These are phyloP conservation scores for Semotilus atromaculatus DNA, from an alignment of 2,797 vertebrate species.

Conservation along the genomic window DNA sequence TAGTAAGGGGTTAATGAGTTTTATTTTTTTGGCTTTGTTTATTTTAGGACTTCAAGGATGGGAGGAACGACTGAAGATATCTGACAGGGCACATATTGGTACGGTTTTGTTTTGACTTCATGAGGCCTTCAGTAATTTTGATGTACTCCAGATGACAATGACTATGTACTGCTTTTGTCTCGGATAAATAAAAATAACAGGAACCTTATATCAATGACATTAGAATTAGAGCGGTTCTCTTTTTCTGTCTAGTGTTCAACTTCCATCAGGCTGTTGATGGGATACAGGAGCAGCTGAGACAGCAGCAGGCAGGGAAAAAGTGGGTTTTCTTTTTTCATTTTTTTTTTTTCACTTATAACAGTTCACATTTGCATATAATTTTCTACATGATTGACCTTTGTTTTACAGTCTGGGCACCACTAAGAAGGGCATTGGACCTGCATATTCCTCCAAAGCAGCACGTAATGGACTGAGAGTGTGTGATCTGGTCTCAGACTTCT, in stretches of 20 bases:
- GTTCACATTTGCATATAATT: not conserved
- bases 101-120: slow-evolving; percentile 42
- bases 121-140: not conserved
- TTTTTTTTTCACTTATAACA: not conserved
- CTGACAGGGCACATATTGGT: slow-evolving; percentile 86
- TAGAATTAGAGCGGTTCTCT: not conserved
- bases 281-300: slow-evolving; percentile 83
- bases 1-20: not conserved
- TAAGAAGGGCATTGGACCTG: slow-evolving; percentile 85
- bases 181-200: not conserved
- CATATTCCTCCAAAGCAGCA: slow-evolving; percentile 86
- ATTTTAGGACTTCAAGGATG: slow-evolving; percentile 80
- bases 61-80: slow-evolving; percentile 83
- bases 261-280: slow-evolving; percentile 85
- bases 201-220: not conserved
- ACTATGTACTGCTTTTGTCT: not conserved
- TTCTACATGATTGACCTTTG: not conserved
- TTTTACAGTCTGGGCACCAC: slow-evolving; percentile 82
- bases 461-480: slow-evolving; percentile 83
- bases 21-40: not conserved
- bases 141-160: not conserved
- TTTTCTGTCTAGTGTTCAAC: slow-evolving; percentile 78
- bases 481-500: slow-evolving; percentile 82
- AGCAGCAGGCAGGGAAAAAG: slow-evolving; percentile 85
- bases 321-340: slow-evolving; percentile 60